These are phyloP conservation scores for Andrena fulva DNA, from an alignment of 2,888 invertebrate species.

Conservation along the genomic window DNA sequence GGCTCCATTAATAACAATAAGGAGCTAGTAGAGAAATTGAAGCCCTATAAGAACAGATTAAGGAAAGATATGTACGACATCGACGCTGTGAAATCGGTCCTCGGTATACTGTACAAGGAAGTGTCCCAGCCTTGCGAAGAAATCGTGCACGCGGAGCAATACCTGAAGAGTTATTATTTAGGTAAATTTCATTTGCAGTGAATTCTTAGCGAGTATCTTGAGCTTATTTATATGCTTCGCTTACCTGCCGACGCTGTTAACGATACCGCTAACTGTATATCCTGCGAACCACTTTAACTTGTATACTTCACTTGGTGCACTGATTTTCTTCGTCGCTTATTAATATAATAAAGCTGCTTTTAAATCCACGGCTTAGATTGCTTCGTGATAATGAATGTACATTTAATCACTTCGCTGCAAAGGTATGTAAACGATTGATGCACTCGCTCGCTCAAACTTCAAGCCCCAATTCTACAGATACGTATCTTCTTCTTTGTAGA, in stretches of 20 bases:
- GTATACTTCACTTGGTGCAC: slow-evolving; percentile 41
- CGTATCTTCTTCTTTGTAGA: slow-evolving; percentile 61
- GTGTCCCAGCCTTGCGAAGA: slow-evolving; percentile 82
- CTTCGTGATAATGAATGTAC: slow-evolving; percentile 28
- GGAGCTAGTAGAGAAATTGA: slow-evolving; percentile 77
- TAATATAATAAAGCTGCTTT: slow-evolving; percentile 43
- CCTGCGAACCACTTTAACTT: slow-evolving; percentile 29
- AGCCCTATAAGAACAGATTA: slow-evolving; percentile 78
- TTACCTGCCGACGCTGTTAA: slow-evolving; percentile 36
- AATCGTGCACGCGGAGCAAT: slow-evolving; percentile 81
- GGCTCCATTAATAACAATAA: slow-evolving; percentile 79
- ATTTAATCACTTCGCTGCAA: slow-evolving; percentile 39
- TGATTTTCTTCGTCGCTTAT: slow-evolving; percentile 41
- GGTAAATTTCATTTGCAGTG: slow-evolving; percentile 79
- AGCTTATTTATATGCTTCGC: slow-evolving; percentile 30
- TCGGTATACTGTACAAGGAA: slow-evolving; percentile 77
- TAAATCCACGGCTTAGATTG: slow-evolving; percentile 40
- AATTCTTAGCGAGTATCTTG: slow-evolving; percentile 10
- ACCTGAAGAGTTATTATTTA: slow-evolving; percentile 82
- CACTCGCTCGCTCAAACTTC: background rate
- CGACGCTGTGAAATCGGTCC: slow-evolving; percentile 79
- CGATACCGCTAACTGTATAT: slow-evolving; percentile 9
- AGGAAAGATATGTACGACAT: slow-evolving; percentile 81
- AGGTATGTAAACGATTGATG: slow-evolving; percentile 45
- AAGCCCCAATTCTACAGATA: slow-evolving; percentile 15